Base-by-base conservation (phyloP, 2,797 vertebrate genomes). In the Melanogrammus aeglefinus region DNA sequence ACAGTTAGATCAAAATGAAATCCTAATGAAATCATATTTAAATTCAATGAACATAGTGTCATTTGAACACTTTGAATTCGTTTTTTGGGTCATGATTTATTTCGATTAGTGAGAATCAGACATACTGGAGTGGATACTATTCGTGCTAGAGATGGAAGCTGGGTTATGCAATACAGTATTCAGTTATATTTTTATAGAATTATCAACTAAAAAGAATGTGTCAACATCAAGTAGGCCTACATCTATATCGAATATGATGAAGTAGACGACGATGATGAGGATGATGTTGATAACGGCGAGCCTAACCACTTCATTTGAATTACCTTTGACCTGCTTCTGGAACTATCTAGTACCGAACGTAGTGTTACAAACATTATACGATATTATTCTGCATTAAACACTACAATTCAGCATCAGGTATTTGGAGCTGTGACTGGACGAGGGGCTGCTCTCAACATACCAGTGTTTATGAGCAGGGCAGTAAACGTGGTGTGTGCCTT, bases 401-500 rank as follows among this genome's bases (percentile, higher is more conserved):
- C 0, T 10, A 7, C 31, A 41, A 10, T 9, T 41, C 41, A 9
- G 41, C 8, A 44, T 9, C 41, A 44, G 41, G 12, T 13, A 44
- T 44, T 2, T 44, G 41, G 41, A 12, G 41, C 41, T 44, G 12
- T 12, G 9, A 12, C 10, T 10, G 12, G 12, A 41, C 6, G 39
- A 44, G 41, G 2, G 41, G 12, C 9, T 13, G 41, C 36, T 38
- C 6, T 38, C 36, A 38, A 10, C 12, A 14, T 10, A 2, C 14
- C 41, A 44, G 41, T 44, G 7, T 44, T 44, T 10, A 44, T 44
- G 41, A 44, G 41, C 41, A 44, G 41, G 84, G 31, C 78, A 31
- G 77, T 73, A 79, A 85, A 27, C 78, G 27, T 76, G 57, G 33
- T 4, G 83, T 87, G 85, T 72, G 78, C 66, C 77, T 73, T 81